Evolutionary conservation across 2,797 vertebrate species (phyloP).

Genomic region (Syndactyla subalaris): DNA sequence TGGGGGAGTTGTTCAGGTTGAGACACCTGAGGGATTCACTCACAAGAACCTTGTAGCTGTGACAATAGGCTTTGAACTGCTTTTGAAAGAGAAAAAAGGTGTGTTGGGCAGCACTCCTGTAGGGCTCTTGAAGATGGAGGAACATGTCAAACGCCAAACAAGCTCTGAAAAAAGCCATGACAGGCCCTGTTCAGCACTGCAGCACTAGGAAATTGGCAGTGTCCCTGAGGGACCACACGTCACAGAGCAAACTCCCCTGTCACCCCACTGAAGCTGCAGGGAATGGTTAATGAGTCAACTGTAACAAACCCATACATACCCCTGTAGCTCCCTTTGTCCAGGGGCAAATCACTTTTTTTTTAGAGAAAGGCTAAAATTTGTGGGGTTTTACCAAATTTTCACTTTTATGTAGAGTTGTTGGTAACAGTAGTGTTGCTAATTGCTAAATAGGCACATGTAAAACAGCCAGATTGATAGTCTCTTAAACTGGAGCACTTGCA

Average conservation of each 20-base stretch:
- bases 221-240: neutral
- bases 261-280: neutral
- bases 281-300: neutral
- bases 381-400: neutral
- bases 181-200: accelerated
- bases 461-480: neutral
- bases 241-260: accelerated
- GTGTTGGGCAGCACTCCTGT: neutral
- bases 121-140: accelerated
- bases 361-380: neutral
- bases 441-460: neutral
- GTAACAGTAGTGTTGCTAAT: neutral
- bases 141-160: neutral
- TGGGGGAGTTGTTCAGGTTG: neutral
- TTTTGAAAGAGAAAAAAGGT: neutral
- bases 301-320: accelerated
- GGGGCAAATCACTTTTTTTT: accelerated
- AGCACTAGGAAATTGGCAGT: neutral
- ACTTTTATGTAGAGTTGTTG: neutral
- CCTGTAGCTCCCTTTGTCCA: neutral
- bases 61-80: neutral
- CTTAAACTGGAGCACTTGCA: neutral
- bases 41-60: accelerated
- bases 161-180: neutral
- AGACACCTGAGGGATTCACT: neutral